Base-by-base conservation (phyloP, 2,888 invertebrate species). In the Melanargia galathea region DNA sequence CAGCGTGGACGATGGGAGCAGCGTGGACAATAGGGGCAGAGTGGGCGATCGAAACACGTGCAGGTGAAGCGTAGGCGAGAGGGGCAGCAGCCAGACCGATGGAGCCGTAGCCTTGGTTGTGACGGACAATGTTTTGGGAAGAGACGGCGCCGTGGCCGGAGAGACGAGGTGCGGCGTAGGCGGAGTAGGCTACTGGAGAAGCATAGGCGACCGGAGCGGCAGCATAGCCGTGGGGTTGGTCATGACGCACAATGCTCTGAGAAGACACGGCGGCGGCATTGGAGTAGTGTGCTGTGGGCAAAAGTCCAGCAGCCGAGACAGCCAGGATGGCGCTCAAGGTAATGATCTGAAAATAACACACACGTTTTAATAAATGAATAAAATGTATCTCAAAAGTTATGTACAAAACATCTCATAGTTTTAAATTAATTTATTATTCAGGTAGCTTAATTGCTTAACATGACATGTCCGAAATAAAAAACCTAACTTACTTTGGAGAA, bases 301-400 rank as follows among this genome's bases (percentile, higher is more conserved):
- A 70, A 48, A 88, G 80, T 48, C 86, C 87, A 13, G 87, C 88
- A 46, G 79, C 68, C 22, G 90, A 83, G 49, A 92, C 82, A 52
- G 87, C 87, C 74, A 91, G 69, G 63, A 90, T 73, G 61, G 87
- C 85, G 77, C 85, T 78, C 71, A 92, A 45, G 60, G 80, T 75
- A 45, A 59, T n/a, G 49, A 59, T 52, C 59, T 43, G 24, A 2
- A 64, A 60, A 18, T 22, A 45, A 35, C 46, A 46, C 16, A 26
- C 3, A 24, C n/a, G 13, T 10, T 16, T 49, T 20, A 35, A 0
- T 2, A 38, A 24, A 58, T 16, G 20, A 22, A 11, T 13, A 22
- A 8, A 6, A 18, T 18, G 43, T 6, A 40, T 18, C 16, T 40
- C 2, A 5, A 1, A 16, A 16, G 16, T 16, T 8, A 40, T 16